Conservation (phyloP, 2,888 invertebrate genomes). For the Tromatobia lineatoria region DNA sequence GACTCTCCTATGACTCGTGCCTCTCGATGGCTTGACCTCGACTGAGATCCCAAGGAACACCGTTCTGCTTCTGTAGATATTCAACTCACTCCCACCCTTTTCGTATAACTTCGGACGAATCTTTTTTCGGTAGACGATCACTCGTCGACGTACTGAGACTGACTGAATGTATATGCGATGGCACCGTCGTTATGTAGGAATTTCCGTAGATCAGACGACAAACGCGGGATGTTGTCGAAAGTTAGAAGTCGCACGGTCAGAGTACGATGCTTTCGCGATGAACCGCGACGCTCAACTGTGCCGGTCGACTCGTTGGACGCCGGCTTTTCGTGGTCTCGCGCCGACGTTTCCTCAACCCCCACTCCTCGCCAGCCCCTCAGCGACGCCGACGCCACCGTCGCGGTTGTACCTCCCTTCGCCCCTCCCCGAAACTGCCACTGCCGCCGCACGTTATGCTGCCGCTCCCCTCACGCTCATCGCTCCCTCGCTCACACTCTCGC, state of each 20-base stretch:
- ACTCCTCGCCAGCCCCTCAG: constrained; percentile 44
- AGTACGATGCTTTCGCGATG: constrained; percentile 77
- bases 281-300: constrained; percentile 82
- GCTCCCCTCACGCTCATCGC: constrained; percentile 38
- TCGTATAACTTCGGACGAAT: background rate
- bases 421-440: constrained; percentile 74
- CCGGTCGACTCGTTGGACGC: constrained; percentile 80
- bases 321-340: constrained; percentile 79
- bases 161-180: background rate
- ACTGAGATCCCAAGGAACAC: constrained; percentile 66
- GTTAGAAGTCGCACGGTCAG: background rate
- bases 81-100: background rate
- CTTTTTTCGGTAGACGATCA: background rate
- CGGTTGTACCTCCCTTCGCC: constrained; percentile 72
- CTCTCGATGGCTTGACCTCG: constrained; percentile 72
- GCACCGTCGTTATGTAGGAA: background rate
- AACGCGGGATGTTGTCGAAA: background rate
- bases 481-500: constrained; percentile 65
- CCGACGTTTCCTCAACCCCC: constrained; percentile 73
- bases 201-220: constrained; percentile 3
- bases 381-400: constrained; percentile 69
- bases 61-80: background rate
- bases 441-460: background rate
- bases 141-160: background rate
- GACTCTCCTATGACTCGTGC: constrained; percentile 58